Conservation (phyloP, 1,140 invertebrate species). For the Habropoda laboriosa region DNA sequence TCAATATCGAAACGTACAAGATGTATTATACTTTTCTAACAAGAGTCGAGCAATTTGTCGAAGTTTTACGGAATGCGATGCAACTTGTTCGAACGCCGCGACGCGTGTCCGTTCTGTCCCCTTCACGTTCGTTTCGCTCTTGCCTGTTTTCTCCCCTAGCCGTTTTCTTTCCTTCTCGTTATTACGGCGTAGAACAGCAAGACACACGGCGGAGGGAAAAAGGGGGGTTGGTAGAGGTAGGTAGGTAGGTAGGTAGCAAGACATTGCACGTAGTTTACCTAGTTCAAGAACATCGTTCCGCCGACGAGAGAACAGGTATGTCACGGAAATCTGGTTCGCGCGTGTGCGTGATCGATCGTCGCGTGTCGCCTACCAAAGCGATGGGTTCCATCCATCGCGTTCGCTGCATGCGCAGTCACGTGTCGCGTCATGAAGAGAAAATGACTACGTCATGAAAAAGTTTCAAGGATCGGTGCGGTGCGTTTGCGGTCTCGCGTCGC, state of each 20-base stretch:
- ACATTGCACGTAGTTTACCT: constrained; percentile 37
- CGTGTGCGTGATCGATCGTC: constrained; percentile 67
- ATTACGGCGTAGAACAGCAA: not conserved
- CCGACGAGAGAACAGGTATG: constrained; percentile 11
- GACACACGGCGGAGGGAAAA: not conserved
- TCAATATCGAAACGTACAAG: too few relatives aligned
- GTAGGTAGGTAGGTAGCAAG: not conserved
- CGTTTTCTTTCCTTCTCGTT: constrained; percentile 2
- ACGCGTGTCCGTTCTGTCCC: constrained; percentile 4
- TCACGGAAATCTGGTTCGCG: constrained; percentile 43
- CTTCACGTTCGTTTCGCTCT: not conserved
- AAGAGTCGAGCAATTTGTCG: constrained; percentile 29
- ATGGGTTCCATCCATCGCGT: constrained; percentile 40
- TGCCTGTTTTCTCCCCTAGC: not conserved
- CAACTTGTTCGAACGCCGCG: constrained; percentile 4
- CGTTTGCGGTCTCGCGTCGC: constrained; percentile 9
- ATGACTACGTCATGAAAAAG: constrained; percentile 53
- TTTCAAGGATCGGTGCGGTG: constrained; percentile 60
- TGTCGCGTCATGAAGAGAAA: constrained; percentile 59
- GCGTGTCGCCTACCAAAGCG: constrained; percentile 40
- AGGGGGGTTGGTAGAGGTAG: too few relatives aligned
- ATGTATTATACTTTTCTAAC: too few relatives aligned
- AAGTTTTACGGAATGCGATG: not conserved
- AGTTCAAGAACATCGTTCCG: constrained; percentile 29
- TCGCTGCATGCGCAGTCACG: constrained; percentile 70